These are phyloP conservation scores for Benthosema pterotum DNA, from an alignment of 2,797 vertebrate species.

Conservation along the genomic window DNA sequence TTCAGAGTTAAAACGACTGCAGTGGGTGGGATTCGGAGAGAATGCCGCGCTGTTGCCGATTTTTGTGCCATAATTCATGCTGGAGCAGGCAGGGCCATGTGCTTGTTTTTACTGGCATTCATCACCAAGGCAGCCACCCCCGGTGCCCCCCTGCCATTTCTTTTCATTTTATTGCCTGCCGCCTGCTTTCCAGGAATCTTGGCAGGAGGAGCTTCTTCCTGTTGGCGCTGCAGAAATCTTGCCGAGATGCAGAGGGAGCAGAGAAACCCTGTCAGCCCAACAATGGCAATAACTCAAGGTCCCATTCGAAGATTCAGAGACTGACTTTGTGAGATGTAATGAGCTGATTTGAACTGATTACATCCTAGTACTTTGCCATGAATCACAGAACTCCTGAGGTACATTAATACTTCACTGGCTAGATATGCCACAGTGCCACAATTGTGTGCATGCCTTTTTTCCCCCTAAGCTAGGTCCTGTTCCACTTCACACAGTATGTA, in stretches of 20 bases:
- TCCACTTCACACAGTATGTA: too few species aligned
- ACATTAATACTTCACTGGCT: too few species aligned
- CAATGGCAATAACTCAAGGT: not conserved
- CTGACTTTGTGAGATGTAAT: not conserved
- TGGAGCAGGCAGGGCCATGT: slow-evolving; percentile 14
- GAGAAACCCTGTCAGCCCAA: slow-evolving; percentile 1
- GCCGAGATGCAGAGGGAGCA: too few species aligned
- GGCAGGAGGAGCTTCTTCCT: slow-evolving; percentile 71
- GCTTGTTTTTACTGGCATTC: slow-evolving; percentile 14
- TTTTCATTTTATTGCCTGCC: slow-evolving; percentile 47
- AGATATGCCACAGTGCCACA: too few species aligned
- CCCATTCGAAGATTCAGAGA: not conserved
- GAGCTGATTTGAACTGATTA: too few species aligned
- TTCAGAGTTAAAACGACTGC: too few species aligned
- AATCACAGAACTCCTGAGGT: too few species aligned
- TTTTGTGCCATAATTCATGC: slow-evolving; percentile 13
- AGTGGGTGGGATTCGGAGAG: not conserved
- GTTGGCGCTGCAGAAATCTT: slow-evolving; percentile 69
- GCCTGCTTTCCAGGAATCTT: slow-evolving; percentile 85
- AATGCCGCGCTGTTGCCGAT: not conserved
- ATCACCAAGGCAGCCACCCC: not conserved
- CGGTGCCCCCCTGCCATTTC: not conserved
- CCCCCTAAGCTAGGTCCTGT: too few species aligned
- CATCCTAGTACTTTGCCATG: too few species aligned
- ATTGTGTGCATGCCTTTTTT: too few species aligned